phyloP scores from a whole-genome alignment of 1,140 invertebrate species.

The Leguminivora glycinivorella region DNA sequence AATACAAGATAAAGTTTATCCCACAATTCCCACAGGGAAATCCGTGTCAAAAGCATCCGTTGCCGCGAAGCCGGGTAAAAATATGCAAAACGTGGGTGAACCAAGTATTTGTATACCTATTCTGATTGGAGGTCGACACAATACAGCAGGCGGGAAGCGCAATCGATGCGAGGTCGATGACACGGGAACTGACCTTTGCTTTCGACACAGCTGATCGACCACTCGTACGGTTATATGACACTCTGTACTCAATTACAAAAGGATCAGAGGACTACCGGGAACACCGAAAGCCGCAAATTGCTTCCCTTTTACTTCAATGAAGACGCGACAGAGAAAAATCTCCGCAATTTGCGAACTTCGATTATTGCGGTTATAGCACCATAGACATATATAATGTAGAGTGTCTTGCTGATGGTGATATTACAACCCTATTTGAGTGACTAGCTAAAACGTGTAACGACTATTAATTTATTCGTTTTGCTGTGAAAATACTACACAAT shows the following conservation, averaged over 20 bases:
- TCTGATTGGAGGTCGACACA: constrained; percentile 58
- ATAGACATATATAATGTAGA: too few relatives aligned
- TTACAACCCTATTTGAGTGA: neutral
- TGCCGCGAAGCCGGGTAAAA: neutral
- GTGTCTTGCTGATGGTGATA: too few relatives aligned
- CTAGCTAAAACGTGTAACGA: neutral
- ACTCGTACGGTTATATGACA: constrained; percentile 31
- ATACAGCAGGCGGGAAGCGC: constrained; percentile 61
- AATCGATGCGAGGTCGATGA: constrained; percentile 73
- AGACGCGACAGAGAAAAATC: too few relatives aligned
- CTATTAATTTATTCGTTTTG: neutral
- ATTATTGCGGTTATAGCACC: too few relatives aligned
- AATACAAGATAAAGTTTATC: neutral
- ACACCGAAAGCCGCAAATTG: too few relatives aligned
- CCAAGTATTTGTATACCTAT: constrained; percentile 35
- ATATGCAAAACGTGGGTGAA: neutral
- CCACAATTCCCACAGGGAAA: neutral
- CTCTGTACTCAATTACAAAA: neutral
- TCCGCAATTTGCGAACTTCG: too few relatives aligned
- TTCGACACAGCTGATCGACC: constrained; percentile 72
- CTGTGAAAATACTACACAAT: neutral
- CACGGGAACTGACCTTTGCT: constrained; percentile 75
- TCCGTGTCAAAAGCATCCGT: neutral
- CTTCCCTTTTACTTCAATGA: too few relatives aligned
- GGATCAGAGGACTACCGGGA: too few relatives aligned